phyloP scores from a whole-genome alignment of 2,113 vertebrate species.

The Anser cygnoides region DNA sequence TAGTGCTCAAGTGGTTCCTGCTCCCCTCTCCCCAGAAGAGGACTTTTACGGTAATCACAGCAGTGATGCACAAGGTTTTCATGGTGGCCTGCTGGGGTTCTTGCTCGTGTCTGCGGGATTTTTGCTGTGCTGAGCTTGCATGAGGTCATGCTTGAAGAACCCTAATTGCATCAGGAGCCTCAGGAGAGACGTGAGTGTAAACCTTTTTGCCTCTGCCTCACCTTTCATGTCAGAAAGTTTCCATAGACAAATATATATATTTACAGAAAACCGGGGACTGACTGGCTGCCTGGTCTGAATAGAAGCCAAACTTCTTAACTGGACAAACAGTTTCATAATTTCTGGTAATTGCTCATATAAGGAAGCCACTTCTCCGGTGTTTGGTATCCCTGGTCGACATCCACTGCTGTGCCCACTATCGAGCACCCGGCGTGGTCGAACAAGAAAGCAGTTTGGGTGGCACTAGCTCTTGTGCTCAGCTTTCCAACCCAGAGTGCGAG shows the following conservation, averaged over 20 bases:
- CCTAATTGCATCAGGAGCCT: background rate
- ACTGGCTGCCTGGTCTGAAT: background rate
- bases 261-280: background rate
- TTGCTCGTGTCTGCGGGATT: background rate
- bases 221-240: background rate
- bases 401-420: accelerated
- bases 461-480: background rate
- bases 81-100: background rate
- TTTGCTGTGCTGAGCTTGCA: background rate
- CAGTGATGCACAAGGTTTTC: background rate
- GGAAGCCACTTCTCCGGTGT: background rate
- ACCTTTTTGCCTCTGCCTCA: background rate
- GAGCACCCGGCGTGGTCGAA: background rate
- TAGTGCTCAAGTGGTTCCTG: background rate
- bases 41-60: background rate
- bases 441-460: background rate
- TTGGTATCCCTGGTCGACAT: background rate
- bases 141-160: background rate
- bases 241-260: background rate
- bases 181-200: background rate
- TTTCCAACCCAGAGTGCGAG: background rate
- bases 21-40: background rate
- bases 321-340: background rate
- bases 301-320: background rate
- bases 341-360: background rate